These are phyloP conservation scores for Mantis religiosa DNA, from an alignment of 2,888 invertebrate species.

Conservation along the genomic window DNA sequence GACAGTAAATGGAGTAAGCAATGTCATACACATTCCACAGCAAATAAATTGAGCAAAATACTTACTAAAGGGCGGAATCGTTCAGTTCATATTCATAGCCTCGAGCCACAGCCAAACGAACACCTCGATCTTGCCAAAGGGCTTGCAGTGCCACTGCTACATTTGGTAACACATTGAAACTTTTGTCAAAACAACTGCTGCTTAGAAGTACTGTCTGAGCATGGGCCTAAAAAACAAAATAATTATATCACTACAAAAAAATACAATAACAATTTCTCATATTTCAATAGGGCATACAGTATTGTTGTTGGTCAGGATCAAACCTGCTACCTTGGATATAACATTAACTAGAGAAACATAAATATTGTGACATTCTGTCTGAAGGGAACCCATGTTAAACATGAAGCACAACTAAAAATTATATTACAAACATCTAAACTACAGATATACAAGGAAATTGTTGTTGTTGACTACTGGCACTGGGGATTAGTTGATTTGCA, in stretches of 20 bases:
- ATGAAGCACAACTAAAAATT: neutral
- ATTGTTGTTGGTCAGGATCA: neutral
- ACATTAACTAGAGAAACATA: too few species aligned
- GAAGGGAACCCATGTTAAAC: neutral
- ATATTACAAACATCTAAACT: too few species aligned
- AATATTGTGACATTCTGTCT: too few species aligned
- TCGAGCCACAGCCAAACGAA: constrained; percentile 58
- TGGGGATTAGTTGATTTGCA: too few species aligned
- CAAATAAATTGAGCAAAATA: constrained; percentile 29
- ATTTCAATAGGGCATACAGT: neutral
- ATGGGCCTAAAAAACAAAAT: constrained; percentile 41
- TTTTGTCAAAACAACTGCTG: constrained; percentile 53
- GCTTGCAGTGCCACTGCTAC: constrained; percentile 52
- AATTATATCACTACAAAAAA: neutral
- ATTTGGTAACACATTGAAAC: constrained; percentile 50
- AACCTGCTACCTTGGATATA: neutral
- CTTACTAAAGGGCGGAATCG: constrained; percentile 63
- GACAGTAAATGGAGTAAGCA: too few species aligned
- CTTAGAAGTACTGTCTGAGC: constrained; percentile 51
- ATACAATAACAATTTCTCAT: neutral
- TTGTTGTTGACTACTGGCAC: too few species aligned
- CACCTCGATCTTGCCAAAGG: constrained; percentile 61
- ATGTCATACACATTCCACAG: neutral
- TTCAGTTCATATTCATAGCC: constrained; percentile 65
- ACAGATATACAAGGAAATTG: too few species aligned